Percentiles rank a stretch among this genome's conserved stretches.
Conservation (phyloP, 64 coral and sea anemone genomes). For the Montipora cactus region DNA sequence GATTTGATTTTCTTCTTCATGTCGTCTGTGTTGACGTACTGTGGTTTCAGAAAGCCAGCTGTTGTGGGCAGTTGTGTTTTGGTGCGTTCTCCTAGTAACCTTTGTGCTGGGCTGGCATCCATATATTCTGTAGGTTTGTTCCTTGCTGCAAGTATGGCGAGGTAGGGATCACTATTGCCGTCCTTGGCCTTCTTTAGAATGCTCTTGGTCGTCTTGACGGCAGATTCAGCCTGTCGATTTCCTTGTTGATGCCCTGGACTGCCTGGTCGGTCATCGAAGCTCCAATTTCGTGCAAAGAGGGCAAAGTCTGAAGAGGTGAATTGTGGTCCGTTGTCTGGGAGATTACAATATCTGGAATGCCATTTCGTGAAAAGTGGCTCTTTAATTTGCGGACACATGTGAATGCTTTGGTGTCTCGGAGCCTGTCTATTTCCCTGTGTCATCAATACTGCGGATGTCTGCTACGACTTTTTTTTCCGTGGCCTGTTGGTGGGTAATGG, state of each 20-base stretch:
- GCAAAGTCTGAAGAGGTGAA: constrained; percentile 14
- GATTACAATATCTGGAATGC: constrained; percentile 41
- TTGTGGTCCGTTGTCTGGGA: constrained; percentile 49
- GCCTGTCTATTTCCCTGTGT: constrained; percentile 54
- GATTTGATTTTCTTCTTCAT: background rate
- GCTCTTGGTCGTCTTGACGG: constrained; percentile 53
- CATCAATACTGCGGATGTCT: constrained; percentile 39
- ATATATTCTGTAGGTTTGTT: constrained; percentile 61
- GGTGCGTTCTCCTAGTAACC: constrained; percentile 20
- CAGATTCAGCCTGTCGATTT: constrained; percentile 45
- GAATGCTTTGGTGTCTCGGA: constrained; percentile 21
- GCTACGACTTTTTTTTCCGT: constrained; percentile 53
- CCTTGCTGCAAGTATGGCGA: constrained; percentile 39
- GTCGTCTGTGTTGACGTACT: background rate
- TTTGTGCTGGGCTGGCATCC: constrained; percentile 46
- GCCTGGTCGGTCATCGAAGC: constrained; percentile 17
- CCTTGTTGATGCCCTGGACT: constrained; percentile 41
- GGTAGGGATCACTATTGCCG: constrained; percentile 22
- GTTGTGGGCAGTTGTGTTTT: constrained; percentile 54
- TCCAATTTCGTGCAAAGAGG: constrained; percentile 20
- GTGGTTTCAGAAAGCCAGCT: constrained; percentile 1
- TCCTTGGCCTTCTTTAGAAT: constrained; percentile 37
- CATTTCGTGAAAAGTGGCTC: constrained; percentile 48
- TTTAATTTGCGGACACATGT: constrained; percentile 46
- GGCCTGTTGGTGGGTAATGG: background rate